phyloP scores from a whole-genome alignment of 2,113 vertebrate genomes.

The Synchiropus splendidus region DNA sequence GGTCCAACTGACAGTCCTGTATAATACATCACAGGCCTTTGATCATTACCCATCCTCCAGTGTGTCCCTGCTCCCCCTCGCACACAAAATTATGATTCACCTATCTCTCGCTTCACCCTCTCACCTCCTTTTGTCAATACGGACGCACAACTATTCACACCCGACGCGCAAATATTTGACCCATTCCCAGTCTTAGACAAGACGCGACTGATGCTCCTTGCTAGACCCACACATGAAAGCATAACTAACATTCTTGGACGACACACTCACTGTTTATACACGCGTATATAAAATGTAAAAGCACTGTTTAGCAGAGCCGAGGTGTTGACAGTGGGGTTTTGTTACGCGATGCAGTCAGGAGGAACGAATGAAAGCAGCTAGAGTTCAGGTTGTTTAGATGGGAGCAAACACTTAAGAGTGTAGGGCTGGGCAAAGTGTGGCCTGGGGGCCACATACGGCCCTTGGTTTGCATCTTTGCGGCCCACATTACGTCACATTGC shows the following conservation, averaged over 20 bases:
- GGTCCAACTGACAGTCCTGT: conserved; percentile 30
- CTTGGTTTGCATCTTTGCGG: too few relatives aligned
- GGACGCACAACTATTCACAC: background rate
- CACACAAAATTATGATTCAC: conserved; percentile 7
- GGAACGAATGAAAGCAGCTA: conserved; percentile 16
- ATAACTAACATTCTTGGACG: conserved; percentile 19
- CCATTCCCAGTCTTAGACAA: conserved; percentile 2
- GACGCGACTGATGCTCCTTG: conserved; percentile 1
- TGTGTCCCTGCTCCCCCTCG: too few relatives aligned
- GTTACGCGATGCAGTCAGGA: conserved; percentile 20
- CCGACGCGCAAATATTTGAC: conserved; percentile 1
- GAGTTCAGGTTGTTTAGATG: conserved; percentile 1
- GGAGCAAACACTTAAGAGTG: too few relatives aligned
- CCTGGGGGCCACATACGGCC: too few relatives aligned
- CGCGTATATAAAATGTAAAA: background rate
- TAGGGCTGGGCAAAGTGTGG: too few relatives aligned
- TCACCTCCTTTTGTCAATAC: background rate
- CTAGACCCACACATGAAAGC: conserved; percentile 19
- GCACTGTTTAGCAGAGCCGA: conserved; percentile 16
- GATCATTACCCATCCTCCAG: conserved; percentile 16
- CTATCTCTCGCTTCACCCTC: conserved; percentile 2
- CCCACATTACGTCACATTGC: too few relatives aligned
- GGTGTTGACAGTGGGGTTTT: conserved; percentile 25
- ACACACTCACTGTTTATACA: conserved; percentile 9
- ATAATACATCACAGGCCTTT: conserved; percentile 14